Evolutionary conservation across 2,797 vertebrate species (phyloP), one percentile per base, ranked within the genome.

Genomic region (Gastrophryne carolinensis): DNA sequence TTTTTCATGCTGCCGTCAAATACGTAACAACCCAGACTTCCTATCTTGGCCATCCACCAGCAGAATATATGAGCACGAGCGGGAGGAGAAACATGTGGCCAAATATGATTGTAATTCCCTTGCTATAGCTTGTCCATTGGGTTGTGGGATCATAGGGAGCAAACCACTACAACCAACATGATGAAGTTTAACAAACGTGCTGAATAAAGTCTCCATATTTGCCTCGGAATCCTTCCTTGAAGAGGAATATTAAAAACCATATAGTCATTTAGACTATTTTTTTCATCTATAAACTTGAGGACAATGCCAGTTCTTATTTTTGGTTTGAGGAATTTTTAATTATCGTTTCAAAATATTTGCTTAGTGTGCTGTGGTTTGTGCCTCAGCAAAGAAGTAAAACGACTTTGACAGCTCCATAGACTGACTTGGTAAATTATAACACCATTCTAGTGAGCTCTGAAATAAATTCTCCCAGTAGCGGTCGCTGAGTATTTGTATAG

Each of bases 51-150:
- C 12, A 37, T 47, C 44, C 17, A 54, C 67, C 67, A 77, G 21
- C 53, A 35, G 27, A 71, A 58, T 71, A 63, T 54, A 71, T 50
- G 39, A 77, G 50, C 26, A 37, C 23, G 68, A 47, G 63, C 35
- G 30, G 67, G 72, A 71, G 60, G 50, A 49, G 60, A 53, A 62
- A 64, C 27, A 7, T 77, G 75, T 39, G 67, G 67, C 15, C 27
- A 71, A n/a, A 4, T 29, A 21, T 64, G 67, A 57, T 64, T 77
- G 75, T 52, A 49, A 29, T 64, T 37, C 23, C 67, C 67, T 77
- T 71, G 44, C 67, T 69, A 57, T 77, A 67, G 65, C 52, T 64
- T 71, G 75, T 49, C 75, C 50, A 71, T 77, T 77, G 60, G 60
- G 75, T 57, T 64, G 32, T 37, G 65, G 19, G 71, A 64, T 77